A percentile compares a stretch with the other conserved stretches of the same genome.
These are phyloP conservation scores for Zosterops lateralis DNA, from an alignment of 2,113 vertebrate species.

Conservation along the genomic window DNA sequence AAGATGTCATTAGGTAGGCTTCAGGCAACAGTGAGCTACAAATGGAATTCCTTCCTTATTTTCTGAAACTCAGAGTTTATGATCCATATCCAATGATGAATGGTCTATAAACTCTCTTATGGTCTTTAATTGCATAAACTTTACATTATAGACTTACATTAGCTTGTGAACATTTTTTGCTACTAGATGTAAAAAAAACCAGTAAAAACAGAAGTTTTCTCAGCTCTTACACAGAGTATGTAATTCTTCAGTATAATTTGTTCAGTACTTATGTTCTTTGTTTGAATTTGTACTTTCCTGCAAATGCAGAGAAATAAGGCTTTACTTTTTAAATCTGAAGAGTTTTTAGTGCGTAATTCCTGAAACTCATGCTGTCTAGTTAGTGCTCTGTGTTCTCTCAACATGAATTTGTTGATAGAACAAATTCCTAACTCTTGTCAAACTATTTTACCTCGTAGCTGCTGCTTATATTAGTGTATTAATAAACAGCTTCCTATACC, in stretches of 20 bases:
- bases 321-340: background rate
- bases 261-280: background rate
- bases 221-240: conserved; percentile 16
- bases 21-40: conserved; percentile 75
- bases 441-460: conserved; percentile 49
- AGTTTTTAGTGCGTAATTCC: conserved; percentile 29
- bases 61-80: conserved; percentile 77
- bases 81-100: conserved; percentile 74
- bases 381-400: conserved; percentile 42
- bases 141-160: conserved; percentile 68
- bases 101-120: conserved; percentile 74
- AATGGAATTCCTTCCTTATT: conserved; percentile 76
- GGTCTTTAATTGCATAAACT: conserved; percentile 76
- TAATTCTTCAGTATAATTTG: background rate
- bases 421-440: conserved; percentile 2
- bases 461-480: conserved; percentile 47
- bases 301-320: conserved; percentile 18
- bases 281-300: conserved; percentile 36
- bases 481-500: conserved; percentile 36
- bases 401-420: background rate
- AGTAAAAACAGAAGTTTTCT: conserved; percentile 3
- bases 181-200: conserved; percentile 21
- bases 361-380: conserved; percentile 48
- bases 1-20: conserved; percentile 77
- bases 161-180: conserved; percentile 64